Evolutionary conservation across 2,797 vertebrate species (phyloP).

Genomic region (Pangasius larnaudii): DNA sequence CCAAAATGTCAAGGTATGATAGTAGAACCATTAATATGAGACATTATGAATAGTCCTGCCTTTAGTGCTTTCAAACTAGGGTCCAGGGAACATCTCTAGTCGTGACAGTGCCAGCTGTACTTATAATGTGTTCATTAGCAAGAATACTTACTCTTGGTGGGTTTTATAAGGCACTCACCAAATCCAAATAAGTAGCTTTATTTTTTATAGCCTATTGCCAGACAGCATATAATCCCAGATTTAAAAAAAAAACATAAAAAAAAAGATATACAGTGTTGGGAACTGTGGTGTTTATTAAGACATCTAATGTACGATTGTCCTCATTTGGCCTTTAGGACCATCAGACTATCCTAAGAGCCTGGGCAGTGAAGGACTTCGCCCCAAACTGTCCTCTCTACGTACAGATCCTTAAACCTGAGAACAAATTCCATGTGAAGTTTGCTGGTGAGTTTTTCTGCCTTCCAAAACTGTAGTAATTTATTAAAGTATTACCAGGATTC

Average conservation of each 20-base stretch:
- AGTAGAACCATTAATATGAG: neutral
- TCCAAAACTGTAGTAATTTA: neutral
- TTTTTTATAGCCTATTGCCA: neutral
- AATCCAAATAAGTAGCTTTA: neutral
- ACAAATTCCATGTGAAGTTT: constrained; percentile 99
- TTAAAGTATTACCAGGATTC: neutral
- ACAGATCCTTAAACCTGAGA: constrained; percentile 97
- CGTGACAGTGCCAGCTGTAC: neutral
- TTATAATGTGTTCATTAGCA: neutral
- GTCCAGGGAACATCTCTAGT: neutral
- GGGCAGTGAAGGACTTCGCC: constrained; percentile 99
- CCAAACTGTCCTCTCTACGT: constrained; percentile 98
- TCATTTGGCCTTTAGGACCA: constrained; percentile 82
- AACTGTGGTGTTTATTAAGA: neutral
- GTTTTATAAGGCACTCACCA: neutral
- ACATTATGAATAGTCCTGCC: neutral
- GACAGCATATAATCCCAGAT: neutral
- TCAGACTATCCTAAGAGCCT: constrained; percentile 97
- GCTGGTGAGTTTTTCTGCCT: constrained; percentile 81
- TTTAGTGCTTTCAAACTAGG: neutral
- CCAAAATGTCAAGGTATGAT: too few relatives aligned
- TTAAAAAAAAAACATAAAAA: neutral
- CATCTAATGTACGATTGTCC: neutral
- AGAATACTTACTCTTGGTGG: neutral
- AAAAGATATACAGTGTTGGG: neutral